Base-by-base conservation (phyloP, 1,140 invertebrate species). In the Drosophila sechellia region DNA sequence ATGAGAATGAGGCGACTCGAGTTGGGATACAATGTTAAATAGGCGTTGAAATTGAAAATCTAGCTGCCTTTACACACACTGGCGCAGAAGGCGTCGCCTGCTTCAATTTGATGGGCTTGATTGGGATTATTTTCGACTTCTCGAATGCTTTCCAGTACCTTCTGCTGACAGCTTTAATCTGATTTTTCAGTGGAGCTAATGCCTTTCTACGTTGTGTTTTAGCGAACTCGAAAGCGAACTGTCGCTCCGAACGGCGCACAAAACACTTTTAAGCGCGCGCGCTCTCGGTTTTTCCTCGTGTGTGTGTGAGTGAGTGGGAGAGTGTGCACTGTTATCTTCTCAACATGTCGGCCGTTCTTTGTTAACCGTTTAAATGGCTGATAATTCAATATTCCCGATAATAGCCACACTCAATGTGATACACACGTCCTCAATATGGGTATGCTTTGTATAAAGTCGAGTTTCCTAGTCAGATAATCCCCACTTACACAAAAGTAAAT, bases 51-150 rank as follows among this genome's bases (percentile, higher is more conserved):
- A 43, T 43, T 15, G 42, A 43, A 39, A 43, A 53, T 58, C 63
- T 85, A 52, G 70, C 61, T 77, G 94, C 96, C 96, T 96, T 97
- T 97, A 96, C 95, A 96, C 96, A 93, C 96, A 96, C 96, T 96
- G 96, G 96, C 94, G 95, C 94, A 97, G 96, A 97, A 97, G 96
- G 95, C 94, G 94, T 93, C 40, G 85, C 60, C 81, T 89, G 72
- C 80, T 89, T 84, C 63, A 49, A 63, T 60, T 75, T 76, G 60
- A 76, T 76, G 64, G 50, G 61, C 63, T 85, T 74, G 57, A 60
- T 65, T 68, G 65, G 64, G 64, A 60, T 52, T 65, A 65, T 52
- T 35, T 27, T 37, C 39, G 45, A 58, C 17, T 60, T 20, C 20
- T 57, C 59, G 57, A 61, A 79, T 58, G 64, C 46, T 37, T 77